Evolutionary conservation across 2,797 vertebrate genomes (phyloP).

Genomic region (Muraenolepis orangiensis): DNA sequence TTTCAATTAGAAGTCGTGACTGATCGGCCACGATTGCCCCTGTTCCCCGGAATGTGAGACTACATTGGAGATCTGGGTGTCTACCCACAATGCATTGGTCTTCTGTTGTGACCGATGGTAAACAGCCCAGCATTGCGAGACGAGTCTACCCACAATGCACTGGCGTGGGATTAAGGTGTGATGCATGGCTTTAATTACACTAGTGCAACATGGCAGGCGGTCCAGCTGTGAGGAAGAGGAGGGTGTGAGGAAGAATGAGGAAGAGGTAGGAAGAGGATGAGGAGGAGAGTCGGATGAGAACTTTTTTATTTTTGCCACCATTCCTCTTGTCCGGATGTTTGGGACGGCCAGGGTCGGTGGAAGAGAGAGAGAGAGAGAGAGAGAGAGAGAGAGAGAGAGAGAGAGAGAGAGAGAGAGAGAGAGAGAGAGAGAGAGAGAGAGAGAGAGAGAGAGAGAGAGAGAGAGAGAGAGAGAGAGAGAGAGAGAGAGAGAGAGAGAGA

Average conservation of each 20-base stretch:
- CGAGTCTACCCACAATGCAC: constrained; percentile 71
- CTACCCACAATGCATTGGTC: too few species aligned
- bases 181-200: constrained; percentile 73
- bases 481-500: neutral
- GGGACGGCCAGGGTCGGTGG: constrained; percentile 27
- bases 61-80: too few species aligned
- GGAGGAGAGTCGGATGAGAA: constrained; percentile 25
- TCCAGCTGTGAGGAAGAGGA: constrained; percentile 49
- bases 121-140: constrained; percentile 70
- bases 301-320: neutral
- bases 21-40: too few species aligned
- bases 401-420: neutral
- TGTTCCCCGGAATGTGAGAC: too few species aligned
- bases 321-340: constrained; percentile 43
- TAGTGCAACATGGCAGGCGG: constrained; percentile 70
- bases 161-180: constrained; percentile 69
- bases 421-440: constrained; percentile 48
- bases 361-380: neutral
- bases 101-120: constrained; percentile 47
- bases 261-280: neutral
- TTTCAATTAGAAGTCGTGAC: too few species aligned
- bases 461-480: neutral
- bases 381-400: neutral
- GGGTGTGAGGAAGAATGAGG: constrained; percentile 5
- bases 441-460: constrained; percentile 25